Evolutionary conservation across 2,113 vertebrate genomes (phyloP).

Genomic region (Cyphomyrus discorhynchus): DNA sequence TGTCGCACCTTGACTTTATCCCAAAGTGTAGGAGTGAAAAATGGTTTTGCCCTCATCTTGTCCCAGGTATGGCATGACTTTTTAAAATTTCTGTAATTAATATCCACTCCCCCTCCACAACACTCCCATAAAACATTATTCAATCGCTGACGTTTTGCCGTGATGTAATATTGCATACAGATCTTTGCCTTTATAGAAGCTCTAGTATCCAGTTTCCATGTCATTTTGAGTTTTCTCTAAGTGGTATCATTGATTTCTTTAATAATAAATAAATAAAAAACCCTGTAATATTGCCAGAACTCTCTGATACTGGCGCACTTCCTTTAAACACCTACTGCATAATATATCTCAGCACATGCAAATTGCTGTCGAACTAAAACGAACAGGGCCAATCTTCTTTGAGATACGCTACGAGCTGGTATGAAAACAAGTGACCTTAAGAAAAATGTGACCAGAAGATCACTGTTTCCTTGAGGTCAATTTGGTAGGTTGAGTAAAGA

Average conservation of each 20-base stretch:
- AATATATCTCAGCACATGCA: background rate
- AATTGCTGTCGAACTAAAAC: background rate
- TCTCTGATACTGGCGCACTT: background rate
- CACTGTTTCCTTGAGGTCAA: background rate
- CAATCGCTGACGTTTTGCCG: background rate
- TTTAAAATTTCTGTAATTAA: background rate
- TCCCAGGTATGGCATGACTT: background rate
- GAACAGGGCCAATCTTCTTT: background rate
- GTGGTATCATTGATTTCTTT: background rate
- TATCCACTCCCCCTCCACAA: background rate
- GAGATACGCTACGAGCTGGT: background rate
- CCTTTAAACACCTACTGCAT: background rate
- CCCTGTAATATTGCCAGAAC: background rate
- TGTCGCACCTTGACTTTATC: background rate
- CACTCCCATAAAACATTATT: background rate
- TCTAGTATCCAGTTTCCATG: background rate
- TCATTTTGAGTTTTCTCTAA: background rate
- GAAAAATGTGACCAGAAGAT: background rate
- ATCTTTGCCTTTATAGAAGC: background rate
- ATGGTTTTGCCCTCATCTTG: background rate
- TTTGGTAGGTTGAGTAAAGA: background rate
- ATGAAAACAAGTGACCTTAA: background rate
- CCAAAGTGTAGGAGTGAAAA: background rate
- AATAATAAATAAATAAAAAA: background rate
- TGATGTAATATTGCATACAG: background rate